phyloP scores from a whole-genome alignment of 2,113 vertebrate species.

The Romanogobio albipinnatus region DNA sequence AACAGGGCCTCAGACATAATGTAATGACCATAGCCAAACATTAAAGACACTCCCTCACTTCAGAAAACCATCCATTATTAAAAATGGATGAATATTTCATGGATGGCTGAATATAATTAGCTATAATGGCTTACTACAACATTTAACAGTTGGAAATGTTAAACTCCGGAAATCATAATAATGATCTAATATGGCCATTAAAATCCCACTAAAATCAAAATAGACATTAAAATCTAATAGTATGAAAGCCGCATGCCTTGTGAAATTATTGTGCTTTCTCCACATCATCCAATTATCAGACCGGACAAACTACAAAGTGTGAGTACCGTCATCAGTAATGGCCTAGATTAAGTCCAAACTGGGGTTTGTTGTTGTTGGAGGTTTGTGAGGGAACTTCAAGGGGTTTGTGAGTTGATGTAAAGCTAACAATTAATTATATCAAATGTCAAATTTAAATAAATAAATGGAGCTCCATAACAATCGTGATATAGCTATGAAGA shows the following conservation, averaged over 20 bases:
- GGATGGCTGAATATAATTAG: not conserved
- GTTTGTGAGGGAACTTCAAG: not conserved
- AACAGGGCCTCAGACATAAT: not conserved
- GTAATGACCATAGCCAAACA: not conserved
- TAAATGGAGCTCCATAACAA: not conserved
- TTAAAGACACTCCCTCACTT: constrained; percentile 1
- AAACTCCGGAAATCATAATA: constrained; percentile 3
- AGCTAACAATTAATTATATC: not conserved
- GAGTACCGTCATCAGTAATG: not conserved
- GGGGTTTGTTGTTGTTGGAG: not conserved
- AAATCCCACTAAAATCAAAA: not conserved
- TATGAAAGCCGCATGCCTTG: not conserved
- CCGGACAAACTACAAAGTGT: not conserved
- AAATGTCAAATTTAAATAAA: not conserved
- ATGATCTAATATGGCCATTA: not conserved
- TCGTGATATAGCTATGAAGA: not conserved
- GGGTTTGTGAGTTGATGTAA: not conserved
- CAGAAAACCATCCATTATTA: constrained; percentile 5
- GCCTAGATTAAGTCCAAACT: not conserved
- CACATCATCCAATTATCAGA: not conserved
- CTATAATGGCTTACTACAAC: constrained; percentile 13
- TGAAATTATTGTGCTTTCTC: not conserved
- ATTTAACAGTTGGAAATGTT: constrained; percentile 7
- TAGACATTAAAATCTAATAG: not conserved
- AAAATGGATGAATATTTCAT: not conserved